Base-by-base conservation (phyloP, 2,888 invertebrate genomes). In the Drosophila fulvimacula region DNA sequence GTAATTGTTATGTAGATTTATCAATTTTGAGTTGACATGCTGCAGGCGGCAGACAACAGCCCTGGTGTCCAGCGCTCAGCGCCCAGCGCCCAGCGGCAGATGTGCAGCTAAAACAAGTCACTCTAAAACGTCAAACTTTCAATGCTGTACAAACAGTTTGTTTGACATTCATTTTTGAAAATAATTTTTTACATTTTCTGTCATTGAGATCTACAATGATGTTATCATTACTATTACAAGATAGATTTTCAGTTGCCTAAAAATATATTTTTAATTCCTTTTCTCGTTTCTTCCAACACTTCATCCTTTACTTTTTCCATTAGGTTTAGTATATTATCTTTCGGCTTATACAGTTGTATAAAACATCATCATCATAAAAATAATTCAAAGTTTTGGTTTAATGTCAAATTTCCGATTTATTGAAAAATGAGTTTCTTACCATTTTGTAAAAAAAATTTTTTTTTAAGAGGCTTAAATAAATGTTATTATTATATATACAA, bases 1-100 rank as follows among this genome's bases (percentile, higher is more conserved):
- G 82, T 87, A 87, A 83, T 87, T 84, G 84, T 87, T 87, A 83
- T 87, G 87, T 70, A 83, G 82, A 87, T 86, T 86, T 80, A 81
- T 78, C 79, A 75, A 84, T 77, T 73, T 73, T 69, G 75, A 80
- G 59, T 69, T 76, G 73, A 60, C 86, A 80, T 48, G 62, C 60
- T 27, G 44, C 49, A 41, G 21, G 48, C 66, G 13, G 24, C 59
- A 73, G 48, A 58, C 73, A 42, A 60, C 77, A 60, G 59, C 75
- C 44, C 74, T 79, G 57, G 24, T 59, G 44, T 49, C 49, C 74
- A 68, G 46, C 41, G 44, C 24, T 62, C 59, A 59, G 53, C 48
- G 27, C n/a, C n/a, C n/a, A n/a, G 46, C 41, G 44, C 24, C 66
- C 59, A 59, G 53, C 48, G 27, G 55, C 61, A 69, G 77, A 73